Base-by-base conservation (phyloP, 1,140 invertebrate genomes). In the Drosophila tristis region DNA sequence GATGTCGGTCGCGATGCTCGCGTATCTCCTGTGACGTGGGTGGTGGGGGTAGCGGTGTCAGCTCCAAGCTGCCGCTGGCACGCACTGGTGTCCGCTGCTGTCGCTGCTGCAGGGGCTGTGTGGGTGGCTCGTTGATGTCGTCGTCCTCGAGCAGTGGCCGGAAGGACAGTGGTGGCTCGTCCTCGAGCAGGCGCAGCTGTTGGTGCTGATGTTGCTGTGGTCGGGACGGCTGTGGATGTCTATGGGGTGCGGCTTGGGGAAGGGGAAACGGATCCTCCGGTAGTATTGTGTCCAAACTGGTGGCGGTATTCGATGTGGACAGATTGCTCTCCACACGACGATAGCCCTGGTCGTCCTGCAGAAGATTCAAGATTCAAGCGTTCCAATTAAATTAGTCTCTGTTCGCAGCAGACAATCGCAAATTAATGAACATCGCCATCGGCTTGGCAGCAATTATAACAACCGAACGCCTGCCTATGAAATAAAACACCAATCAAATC, bases 271-370 rank as follows among this genome's bases (percentile, higher is more conserved):
- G 90, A 80, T 92, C 90, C 75, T 92, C 91, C 5, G 89, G 89
- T 11, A 92, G 45, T 56, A 92, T 91, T 74, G 91, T 92, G 76
- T 92, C 91, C 68, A 92, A 78, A 55, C 91, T 92, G 25, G 91
- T 92, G 48, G 86, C 90, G 50, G 91, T 92, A 35, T 92, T 92
- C 53, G 91, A 92, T 59, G 80, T 74, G 16, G 91, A 92, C 23
- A 92, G 49, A 43, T 85, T 90, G 61, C 80, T 90, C 49, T 90
- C 90, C 55, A 92, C 91, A 23, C 91, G 87, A 35, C 82, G 78
- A 70, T 92, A 92, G 45, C 90, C 91, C 53, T 86, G 75, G 42
- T 91, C 90, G 65, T 91, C 90, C 90, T 91, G 59, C 13, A 26
- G 49, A 23, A 42, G 48, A 29, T 11, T 56, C 23, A 59, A 29